Evolutionary conservation across 2,797 vertebrate species (phyloP), one percentile per base, ranked within the genome.

Genomic region (Darevskia mixta): DNA sequence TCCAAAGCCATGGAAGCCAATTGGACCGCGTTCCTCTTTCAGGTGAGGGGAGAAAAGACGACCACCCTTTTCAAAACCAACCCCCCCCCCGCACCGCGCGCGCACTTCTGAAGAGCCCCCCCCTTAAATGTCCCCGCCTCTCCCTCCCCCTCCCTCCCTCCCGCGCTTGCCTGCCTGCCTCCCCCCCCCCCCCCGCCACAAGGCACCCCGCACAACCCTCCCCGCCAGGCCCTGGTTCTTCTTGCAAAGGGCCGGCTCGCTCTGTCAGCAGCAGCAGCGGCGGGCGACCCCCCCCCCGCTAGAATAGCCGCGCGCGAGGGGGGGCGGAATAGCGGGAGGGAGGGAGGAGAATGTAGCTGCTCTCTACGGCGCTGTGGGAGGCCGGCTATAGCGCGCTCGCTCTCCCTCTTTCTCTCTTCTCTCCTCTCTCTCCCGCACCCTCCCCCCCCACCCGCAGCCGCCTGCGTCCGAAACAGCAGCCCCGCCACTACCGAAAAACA

Each of bases 21-120:
- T 96, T 97, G 97, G 97, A 97, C 97, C 95, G 95, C 97, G 95
- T 97, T 97, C 96, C 95, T 97, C 94, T 97, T 97, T 92, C 97
- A 97, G 97, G 97, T 97, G 94, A 93, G 94, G 90, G 86, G 29
- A 32, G 38, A 17, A 5, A 10, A 32, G 6, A 27, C 71, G 69
- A n/a, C 71, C 32, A 86, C 92, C 92, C 95, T 27, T 25, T 27
- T 27, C 23, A 67, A 23, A 32, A 38, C 72, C 72, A 4, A 15
- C 35, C 32, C 86, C 79, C 89, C 80, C 90, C 94, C 87, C 90
- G 92, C 90, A 76, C 89, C 32, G 77, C 35, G 86, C 87, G 13
- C 85, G 35, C 67, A 49, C 43, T 32, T 78, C 73, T 13, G 32
- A 66, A 11, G 23, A 55, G 3, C 25, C 72, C 58, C 1, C 23